Base-by-base conservation (phyloP, 1,140 invertebrate species). In the Papilio aristodemus region DNA sequence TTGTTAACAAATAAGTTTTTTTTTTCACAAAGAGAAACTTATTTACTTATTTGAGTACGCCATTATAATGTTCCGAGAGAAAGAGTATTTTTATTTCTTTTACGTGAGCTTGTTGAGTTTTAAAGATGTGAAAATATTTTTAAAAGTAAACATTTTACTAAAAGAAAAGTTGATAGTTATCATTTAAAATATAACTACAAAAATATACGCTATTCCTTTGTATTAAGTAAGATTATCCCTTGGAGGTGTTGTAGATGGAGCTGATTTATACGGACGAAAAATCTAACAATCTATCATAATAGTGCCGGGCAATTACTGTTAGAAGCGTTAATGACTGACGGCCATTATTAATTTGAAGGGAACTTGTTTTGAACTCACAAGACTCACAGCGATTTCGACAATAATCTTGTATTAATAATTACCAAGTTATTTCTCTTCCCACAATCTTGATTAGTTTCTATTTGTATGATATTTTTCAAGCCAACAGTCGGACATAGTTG, bases 341-440 rank as follows among this genome's bases (percentile, higher is more conserved):
- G 81, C 79, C 79, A 83, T 85, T 88, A 90, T 86, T 89, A 85
- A 86, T 84, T 80, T 80, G 75, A 75, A 67, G 63, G 71, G 72
- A 89, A 89, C 87, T 84, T 84, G 87, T 88, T 89, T 88, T 81
- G 77, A 78, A 75, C 70, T 71, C 73, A 86, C 80, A 81, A 85
- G 80, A 86, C 81, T 85, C 85, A 83, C 79, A 85, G 77, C 73
- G 69, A 81, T 87, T 84, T 82, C 74, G 89, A 91, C 90, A 89
- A 86, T 84, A 84, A 91, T 91, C 89, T 89, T 83, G 81, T 87
- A 85, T 90, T 89, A 79, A 88, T 91, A 89, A 87, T 91, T 88
- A 88, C 86, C 79, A 68, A 77, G 71, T 84, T 83, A 86, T 91
- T 86, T 83, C 76, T 87, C 81, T 86, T 87, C 84, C 76, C 77